Conservation (phyloP, 2,888 invertebrate species). For the Toxonevra muliebris region DNA sequence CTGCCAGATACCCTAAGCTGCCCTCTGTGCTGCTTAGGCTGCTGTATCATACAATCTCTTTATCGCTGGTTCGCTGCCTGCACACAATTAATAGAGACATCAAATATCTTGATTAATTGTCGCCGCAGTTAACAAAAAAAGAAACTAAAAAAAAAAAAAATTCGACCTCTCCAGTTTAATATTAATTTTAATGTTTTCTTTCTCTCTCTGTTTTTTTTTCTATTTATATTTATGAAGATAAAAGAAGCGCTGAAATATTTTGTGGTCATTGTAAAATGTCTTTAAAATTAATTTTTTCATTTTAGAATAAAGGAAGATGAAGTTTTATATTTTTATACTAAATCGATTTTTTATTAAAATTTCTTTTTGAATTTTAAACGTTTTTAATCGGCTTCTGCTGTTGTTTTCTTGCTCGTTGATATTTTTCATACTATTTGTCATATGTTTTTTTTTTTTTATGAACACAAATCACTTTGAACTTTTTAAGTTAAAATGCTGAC, state of each 20-base stretch:
- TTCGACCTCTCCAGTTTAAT: too few relatives aligned
- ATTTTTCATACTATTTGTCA: neutral
- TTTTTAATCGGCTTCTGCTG: conserved; percentile 28
- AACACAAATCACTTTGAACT: conserved; percentile 10
- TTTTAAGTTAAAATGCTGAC: conserved; percentile 12
- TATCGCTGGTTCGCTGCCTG: conserved; percentile 23
- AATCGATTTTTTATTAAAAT: conserved; percentile 58
- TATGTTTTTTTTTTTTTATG: neutral
- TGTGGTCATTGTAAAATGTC: conserved; percentile 27
- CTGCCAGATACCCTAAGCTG: neutral
- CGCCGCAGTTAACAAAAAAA: conserved; percentile 23
- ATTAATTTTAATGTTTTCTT: too few relatives aligned
- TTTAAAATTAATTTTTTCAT: conserved; percentile 28
- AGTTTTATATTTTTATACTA: conserved; percentile 30
- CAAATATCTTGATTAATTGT: conserved; percentile 43
- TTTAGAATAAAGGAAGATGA: neutral
- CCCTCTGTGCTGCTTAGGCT: neutral
- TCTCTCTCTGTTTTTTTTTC: too few relatives aligned
- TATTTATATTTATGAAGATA: conserved; percentile 21
- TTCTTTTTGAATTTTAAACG: conserved; percentile 56
- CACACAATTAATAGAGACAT: conserved; percentile 38
- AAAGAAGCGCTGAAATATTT: conserved; percentile 35
- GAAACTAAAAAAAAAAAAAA: too few relatives aligned
- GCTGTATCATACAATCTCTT: neutral
- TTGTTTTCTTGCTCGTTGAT: neutral